phyloP scores from a whole-genome alignment of 1,140 invertebrate genomes.

The Mylabris phalerata region DNA sequence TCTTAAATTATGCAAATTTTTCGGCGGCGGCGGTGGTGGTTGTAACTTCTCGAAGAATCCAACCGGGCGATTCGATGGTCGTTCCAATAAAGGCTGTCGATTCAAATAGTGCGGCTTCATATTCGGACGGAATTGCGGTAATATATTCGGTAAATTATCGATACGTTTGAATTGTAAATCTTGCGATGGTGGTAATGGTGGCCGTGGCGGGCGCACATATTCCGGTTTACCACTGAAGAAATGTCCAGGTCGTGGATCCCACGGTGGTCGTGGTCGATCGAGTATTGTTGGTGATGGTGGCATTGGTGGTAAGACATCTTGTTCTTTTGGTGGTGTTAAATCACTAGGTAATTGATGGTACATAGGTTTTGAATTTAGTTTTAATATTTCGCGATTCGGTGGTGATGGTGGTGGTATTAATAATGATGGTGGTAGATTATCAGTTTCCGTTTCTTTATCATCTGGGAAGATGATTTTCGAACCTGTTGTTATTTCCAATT shows the following conservation, averaged over 20 bases:
- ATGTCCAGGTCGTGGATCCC: constrained; percentile 41
- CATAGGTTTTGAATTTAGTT: constrained; percentile 40
- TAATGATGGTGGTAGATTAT: constrained; percentile 17
- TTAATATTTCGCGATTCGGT: constrained; percentile 33
- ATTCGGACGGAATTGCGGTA: constrained; percentile 65
- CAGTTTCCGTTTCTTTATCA: constrained; percentile 25
- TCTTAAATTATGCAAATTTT: constrained; percentile 24
- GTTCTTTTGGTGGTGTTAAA: constrained; percentile 38
- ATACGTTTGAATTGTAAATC: constrained; percentile 37
- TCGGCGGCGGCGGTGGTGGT: constrained; percentile 45
- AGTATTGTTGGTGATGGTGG: constrained; percentile 9
- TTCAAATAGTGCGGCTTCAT: constrained; percentile 27
- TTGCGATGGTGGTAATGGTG: constrained; percentile 30
- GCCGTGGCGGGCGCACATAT: constrained; percentile 36
- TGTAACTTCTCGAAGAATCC: constrained; percentile 43
- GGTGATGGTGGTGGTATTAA: constrained; percentile 10
- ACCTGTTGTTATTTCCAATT: constrained; percentile 27
- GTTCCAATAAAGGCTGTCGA: constrained; percentile 38
- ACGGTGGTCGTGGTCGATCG: constrained; percentile 35
- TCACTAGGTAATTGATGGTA: constrained; percentile 40
- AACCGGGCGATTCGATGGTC: constrained; percentile 39
- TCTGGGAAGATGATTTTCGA: constrained; percentile 39
- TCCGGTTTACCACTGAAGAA: constrained; percentile 38
- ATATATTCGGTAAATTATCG: constrained; percentile 56
- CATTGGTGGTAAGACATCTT: constrained; percentile 14